Base-by-base conservation (phyloP, 2,888 invertebrate species). In the Tuberolachnus salignus region DNA sequence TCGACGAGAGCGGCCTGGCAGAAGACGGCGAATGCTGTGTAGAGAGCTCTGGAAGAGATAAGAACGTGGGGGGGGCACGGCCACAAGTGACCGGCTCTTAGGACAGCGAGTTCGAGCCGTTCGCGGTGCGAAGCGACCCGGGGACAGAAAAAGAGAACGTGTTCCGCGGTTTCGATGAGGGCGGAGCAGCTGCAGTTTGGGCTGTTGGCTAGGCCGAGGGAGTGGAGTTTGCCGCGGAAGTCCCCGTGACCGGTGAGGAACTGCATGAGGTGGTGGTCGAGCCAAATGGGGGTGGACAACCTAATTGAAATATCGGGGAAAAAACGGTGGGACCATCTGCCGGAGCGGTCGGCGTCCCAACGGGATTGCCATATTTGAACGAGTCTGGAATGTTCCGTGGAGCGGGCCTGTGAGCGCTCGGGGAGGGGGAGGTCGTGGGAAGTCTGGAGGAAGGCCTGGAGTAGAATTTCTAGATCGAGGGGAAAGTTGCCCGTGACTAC, bases 341-440 rank as follows among this genome's bases (percentile, higher is more conserved):
- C 53, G 3, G 19, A 19, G 9, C 0, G 0, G 9, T 6, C 0
- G 19, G 19, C 0, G 8, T 8, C 9, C 9, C 19, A 53, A 1
- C 53, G 16, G 1, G 4, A 1, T 19, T 9, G 53, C 53, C 53
- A 53, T 1, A 1, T 0, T 1, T 6, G 3, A 1, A 53, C 2
- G 1, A 0, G 9, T 8, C 6, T 1, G 6, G 19, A 4, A 6
- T 19, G 0, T n/a, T 8, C 3, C 1, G 1, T 0, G 1, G 53
- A 1, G 1, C 8, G 1, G 10, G 8, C 1, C 0, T 1, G 9
- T 2, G 1, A 1, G 19, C 6, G 8, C 6, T 46, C 10, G 2
- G 13, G 6, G 11, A 13, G 3, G 1, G 46, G 46, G 46, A 13
- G 11, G 13, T 1, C 1, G 6, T 13, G 3, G 10, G 11, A 6